Conservation (phyloP, 2,888 invertebrate species). For the Nephrotoma appendiculata region DNA sequence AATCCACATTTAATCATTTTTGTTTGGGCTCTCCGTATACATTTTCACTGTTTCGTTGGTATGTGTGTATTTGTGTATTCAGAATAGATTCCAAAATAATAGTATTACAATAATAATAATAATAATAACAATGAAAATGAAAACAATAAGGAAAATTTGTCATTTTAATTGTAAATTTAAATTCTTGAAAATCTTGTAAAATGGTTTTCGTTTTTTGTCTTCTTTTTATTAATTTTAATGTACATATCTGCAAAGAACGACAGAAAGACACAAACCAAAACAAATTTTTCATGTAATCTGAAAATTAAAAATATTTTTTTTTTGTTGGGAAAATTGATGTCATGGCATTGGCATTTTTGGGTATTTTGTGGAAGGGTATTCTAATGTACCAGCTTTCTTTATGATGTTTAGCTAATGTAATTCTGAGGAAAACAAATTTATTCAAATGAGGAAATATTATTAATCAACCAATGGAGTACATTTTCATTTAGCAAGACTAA, state of each 20-base stretch:
- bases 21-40: not conserved
- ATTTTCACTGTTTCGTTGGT: not conserved
- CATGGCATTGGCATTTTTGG: not conserved
- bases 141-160: not conserved
- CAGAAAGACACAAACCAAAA: not conserved
- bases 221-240: not conserved
- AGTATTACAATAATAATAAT: not conserved
- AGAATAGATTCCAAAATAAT: not conserved
- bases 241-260: not conserved
- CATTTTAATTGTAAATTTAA: not conserved
- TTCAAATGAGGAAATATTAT: too few relatives aligned
- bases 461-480: too few relatives aligned
- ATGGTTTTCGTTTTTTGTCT: not conserved
- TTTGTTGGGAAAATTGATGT: not conserved
- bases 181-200: not conserved
- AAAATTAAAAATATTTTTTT: not conserved
- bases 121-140: not conserved
- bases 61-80: not conserved
- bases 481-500: too few relatives aligned
- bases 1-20: not conserved
- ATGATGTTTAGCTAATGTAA: too few relatives aligned
- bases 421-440: too few relatives aligned
- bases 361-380: not conserved
- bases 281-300: not conserved
- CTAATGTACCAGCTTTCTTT: not conserved